Evolutionary conservation across 2,888 invertebrate species (phyloP), one percentile per base, ranked within the genome.

Genomic region (Apodemia zela): DNA sequence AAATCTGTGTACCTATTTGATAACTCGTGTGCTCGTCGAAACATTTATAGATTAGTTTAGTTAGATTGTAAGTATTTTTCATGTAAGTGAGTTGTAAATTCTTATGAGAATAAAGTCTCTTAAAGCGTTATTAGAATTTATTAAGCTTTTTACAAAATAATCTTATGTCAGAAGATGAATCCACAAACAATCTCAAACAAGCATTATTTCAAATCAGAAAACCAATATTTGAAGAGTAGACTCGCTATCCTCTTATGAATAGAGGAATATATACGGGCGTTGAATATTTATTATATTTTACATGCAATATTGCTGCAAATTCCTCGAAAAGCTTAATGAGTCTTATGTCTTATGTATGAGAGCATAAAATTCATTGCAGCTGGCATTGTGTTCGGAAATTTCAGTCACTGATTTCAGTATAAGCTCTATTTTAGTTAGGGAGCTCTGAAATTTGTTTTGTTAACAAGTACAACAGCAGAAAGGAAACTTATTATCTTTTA

Each of bases 231-330:
- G 42, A 25, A 58, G 49, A 61, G 18, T 35, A 18, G 47, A 58
- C 54, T 42, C 62, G 38, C 42, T 62, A 29, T 62, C 54, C 57
- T 62, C 42, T 58, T 57, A 62, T 62, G 62, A 62, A 62, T 62
- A 57, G 62, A 42, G 21, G 62, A 57, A 54, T 58, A 54, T 54
- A 57, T 62, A 25, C 51, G 51, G 18, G 21, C 15, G 18, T 45
- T 62, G 62, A 62, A 62, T 62, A 62, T 62, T 58, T 62, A 62
- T 62, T 62, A 58, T 58, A 47, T 58, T 58, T 62, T 58, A 62
- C 25, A 54, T 54, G 54, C 54, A 54, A 25, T 54, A 54, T 54
- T 29, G 54, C 54, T 54, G 54, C 54, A 54, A 54, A 54, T 54
- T 29, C 54, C 1, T 54, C 25, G 13, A 45, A 25, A 29, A 29